Evolutionary conservation across 2,797 vertebrate genomes (phyloP).

Genomic region (Apogon hyalosoma): DNA sequence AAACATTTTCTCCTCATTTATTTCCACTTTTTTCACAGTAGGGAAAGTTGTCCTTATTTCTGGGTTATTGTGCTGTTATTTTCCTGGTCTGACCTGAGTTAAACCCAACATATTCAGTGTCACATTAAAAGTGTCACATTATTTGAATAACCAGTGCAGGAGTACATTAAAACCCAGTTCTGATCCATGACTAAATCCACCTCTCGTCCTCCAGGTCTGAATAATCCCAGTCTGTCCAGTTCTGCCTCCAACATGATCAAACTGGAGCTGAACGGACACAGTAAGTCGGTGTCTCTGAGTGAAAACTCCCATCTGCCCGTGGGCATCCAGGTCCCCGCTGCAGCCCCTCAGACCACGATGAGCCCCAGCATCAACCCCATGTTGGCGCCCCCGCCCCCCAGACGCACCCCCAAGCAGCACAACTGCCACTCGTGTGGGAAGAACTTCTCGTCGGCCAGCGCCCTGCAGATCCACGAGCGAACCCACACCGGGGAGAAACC

Average conservation of each 20-base stretch:
- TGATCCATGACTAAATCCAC: too few relatives aligned
- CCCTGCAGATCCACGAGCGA: constrained; percentile 99
- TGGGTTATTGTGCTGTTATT: too few relatives aligned
- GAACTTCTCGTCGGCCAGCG: constrained; percentile 99
- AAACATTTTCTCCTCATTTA: too few relatives aligned
- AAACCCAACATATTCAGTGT: too few relatives aligned
- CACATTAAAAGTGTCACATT: too few relatives aligned
- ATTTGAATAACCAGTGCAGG: too few relatives aligned
- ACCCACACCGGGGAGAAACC: constrained; percentile 99
- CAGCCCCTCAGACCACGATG: constrained; percentile 89
- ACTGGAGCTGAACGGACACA: constrained; percentile 98
- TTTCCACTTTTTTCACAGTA: too few relatives aligned
- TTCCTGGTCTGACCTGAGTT: too few relatives aligned
- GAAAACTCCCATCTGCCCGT: constrained; percentile 91
- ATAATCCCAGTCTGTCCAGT: constrained; percentile 90
- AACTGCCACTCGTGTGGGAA: constrained; percentile 99
- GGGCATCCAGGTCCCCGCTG: constrained; percentile 90
- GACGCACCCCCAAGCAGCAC: constrained; percentile 99
- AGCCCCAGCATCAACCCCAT: constrained; percentile 93
- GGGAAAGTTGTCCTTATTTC: too few relatives aligned
- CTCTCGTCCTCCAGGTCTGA: constrained; percentile 87
- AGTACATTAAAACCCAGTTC: too few relatives aligned
- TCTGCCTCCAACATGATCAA: constrained; percentile 94
- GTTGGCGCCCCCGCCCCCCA: constrained; percentile 96
- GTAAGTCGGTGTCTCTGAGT: constrained; percentile 90